Evolutionary conservation across 2,113 vertebrate genomes (phyloP), one percentile per base, ranked within the genome.

Genomic region (Isichthys henryi): DNA sequence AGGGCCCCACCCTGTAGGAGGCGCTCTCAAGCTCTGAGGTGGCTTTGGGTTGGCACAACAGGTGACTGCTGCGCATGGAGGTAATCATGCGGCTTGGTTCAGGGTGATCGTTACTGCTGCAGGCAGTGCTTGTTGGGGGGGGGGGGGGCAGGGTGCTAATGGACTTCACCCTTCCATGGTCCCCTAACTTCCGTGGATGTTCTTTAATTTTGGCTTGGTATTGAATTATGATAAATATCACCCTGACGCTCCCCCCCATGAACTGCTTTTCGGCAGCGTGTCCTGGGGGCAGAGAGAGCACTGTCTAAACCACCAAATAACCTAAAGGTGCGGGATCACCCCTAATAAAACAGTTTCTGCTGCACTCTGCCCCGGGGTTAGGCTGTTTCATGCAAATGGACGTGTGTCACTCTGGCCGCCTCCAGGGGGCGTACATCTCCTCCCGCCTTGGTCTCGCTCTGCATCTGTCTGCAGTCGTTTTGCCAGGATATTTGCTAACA

Each of bases 61-160:
- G 88, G 91, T 86, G 92, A 94, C 91, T 94, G 93, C 90, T 9
- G 91, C 92, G 92, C 93, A 90, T 87, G 91, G 88, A 91, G 94
- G 94, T 96, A 96, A 96, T 96, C 95, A 95, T 94, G 91, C 39
- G 91, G 91, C 95, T 96, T 95, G 94, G 94, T 93, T 92, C 88
- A 85, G 88, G 84, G 80, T 95, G 94, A 95, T 94, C 93, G 93
- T 95, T 94, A 95, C 93, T 74, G 62, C 92, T 93, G n/a, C 66
- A 95, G 95, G 94, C 95, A 94, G 89, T 94, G 95, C 94, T 94
- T 92, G 82, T 91, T 92, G 92, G 91, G 93, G 93, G 93, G 88
- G 91, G 90, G 35, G 93, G n/a, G 62, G n/a, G n/a, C n/a, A n/a
- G n/a, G 8, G 8, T 35, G 9, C 27, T 35, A 11, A 31, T 35